Conservation (phyloP, 2,113 vertebrate genomes). For the Bos javanicus region DNA sequence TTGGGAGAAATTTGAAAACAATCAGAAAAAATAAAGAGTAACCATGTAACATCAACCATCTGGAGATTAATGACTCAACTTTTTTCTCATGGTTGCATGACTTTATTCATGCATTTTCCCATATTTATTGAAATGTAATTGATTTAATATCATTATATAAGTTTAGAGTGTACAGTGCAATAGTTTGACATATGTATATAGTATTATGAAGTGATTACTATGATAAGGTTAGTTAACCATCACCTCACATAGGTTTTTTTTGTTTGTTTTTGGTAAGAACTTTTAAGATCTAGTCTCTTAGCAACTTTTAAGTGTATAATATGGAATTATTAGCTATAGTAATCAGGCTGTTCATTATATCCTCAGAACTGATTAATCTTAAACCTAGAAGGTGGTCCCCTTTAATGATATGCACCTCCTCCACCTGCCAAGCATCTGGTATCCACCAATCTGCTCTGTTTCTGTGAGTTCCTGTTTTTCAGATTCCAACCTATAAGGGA, state of each 20-base stretch:
- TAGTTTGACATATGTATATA: neutral
- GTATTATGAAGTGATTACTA: neutral
- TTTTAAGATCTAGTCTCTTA: neutral
- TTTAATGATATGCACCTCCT: neutral
- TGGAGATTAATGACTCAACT: neutral
- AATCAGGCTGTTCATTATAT: neutral
- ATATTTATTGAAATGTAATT: neutral
- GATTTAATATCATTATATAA: neutral
- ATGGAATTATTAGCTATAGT: neutral
- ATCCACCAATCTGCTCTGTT: neutral
- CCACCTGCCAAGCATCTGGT: neutral
- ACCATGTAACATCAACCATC: neutral
- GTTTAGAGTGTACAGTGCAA: neutral
- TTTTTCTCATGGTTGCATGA: neutral
- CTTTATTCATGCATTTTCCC: neutral
- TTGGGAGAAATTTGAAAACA: constrained; percentile 31
- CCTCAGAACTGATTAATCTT: neutral
- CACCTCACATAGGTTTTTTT: neutral
- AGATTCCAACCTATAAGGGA: neutral
- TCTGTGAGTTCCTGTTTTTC: neutral
- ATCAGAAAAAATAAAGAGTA: neutral
- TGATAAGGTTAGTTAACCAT: neutral
- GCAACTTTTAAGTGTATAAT: neutral
- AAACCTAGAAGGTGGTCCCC: neutral
- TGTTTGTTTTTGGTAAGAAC: neutral